Evolutionary conservation across 2,113 vertebrate species (phyloP).

Genomic region (Hyaena hyaena): DNA sequence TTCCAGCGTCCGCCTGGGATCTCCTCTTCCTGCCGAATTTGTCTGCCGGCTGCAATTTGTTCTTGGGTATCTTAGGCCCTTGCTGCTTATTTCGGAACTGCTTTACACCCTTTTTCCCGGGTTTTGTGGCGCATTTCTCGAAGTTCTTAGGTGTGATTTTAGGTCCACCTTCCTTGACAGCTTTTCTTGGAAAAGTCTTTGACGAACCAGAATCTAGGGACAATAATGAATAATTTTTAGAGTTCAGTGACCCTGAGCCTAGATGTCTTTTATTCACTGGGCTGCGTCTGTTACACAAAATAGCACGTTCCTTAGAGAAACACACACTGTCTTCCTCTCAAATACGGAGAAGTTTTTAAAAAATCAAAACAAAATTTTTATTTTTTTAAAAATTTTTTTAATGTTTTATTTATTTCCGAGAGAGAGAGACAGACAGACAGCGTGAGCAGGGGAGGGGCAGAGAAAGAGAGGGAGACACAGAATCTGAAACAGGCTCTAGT

Average conservation of each 20-base stretch:
- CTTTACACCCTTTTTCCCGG: slow-evolving; percentile 80
- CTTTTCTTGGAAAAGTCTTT: slow-evolving; percentile 75
- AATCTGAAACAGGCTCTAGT: no score
- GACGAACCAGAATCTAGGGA: slow-evolving; percentile 74
- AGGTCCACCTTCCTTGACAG: slow-evolving; percentile 70
- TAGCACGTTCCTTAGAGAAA: background rate
- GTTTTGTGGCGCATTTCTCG: slow-evolving; percentile 80
- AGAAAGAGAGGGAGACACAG: no score
- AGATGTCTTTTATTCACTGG: background rate
- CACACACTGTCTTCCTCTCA: background rate
- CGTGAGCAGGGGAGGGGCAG: no score
- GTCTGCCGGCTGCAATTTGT: slow-evolving; percentile 78
- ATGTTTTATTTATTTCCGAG: no score
- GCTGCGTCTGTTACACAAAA: background rate
- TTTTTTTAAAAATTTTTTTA: no score
- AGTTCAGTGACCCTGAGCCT: background rate
- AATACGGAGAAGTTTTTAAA: background rate
- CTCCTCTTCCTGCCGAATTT: slow-evolving; percentile 82
- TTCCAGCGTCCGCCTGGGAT: slow-evolving; percentile 68
- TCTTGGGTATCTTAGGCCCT: slow-evolving; percentile 76
- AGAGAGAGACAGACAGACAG: no score
- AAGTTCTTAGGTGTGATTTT: slow-evolving; percentile 82
- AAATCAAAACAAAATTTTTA: background rate
- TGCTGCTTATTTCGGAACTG: slow-evolving; percentile 85
- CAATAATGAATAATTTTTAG: background rate